A percentile compares a stretch with the other conserved stretches of the same genome.
phyloP scores from a whole-genome alignment of 2,113 vertebrate species.

The Chlorodrepanis virens region DNA sequence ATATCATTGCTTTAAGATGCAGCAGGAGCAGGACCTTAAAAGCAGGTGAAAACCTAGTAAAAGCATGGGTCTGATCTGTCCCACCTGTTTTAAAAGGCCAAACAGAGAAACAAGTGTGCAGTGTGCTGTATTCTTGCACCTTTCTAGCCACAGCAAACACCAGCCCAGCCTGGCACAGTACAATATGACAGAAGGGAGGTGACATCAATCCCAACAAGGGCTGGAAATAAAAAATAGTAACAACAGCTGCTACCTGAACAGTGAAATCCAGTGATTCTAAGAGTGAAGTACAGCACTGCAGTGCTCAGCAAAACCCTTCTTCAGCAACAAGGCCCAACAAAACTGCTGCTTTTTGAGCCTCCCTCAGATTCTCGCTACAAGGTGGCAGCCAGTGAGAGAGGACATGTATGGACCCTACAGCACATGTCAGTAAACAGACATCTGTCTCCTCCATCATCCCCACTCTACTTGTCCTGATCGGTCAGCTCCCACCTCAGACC shows the following conservation, averaged over 20 bases:
- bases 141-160: neutral
- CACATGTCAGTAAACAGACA: neutral
- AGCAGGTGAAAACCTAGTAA: neutral
- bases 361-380: neutral
- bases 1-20: neutral
- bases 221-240: neutral
- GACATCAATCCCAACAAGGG: neutral
- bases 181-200: neutral
- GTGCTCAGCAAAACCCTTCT: neutral
- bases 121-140: neutral
- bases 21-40: neutral
- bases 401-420: fast-evolving
- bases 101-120: neutral
- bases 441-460: neutral
- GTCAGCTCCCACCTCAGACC: neutral
- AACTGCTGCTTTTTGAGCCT: neutral
- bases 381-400: neutral
- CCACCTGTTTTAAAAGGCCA: neutral
- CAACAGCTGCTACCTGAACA: neutral
- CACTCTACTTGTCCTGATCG: neutral
- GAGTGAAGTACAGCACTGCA: neutral
- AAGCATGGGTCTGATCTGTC: neutral
- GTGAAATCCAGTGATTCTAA: neutral
- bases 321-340: neutral
- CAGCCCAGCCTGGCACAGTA: neutral